phyloP scores from a whole-genome alignment of 2,888 invertebrate genomes.

The Sinelater perroti region DNA sequence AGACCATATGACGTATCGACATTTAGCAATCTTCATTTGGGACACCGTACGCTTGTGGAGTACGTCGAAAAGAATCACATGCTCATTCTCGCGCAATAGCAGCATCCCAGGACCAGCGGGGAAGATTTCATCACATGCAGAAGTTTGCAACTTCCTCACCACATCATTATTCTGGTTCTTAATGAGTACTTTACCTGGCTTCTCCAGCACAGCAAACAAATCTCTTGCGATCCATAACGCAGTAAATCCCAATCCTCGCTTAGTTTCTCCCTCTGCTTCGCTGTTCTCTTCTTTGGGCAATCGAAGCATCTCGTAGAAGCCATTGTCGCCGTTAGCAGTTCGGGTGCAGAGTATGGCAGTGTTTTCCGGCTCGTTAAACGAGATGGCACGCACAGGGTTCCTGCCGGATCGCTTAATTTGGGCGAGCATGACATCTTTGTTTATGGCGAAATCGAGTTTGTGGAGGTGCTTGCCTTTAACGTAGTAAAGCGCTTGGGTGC shows the following conservation, averaged over 20 bases:
- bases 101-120: slow-evolving; percentile 99
- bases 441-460: slow-evolving; percentile 90
- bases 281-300: slow-evolving; percentile 78
- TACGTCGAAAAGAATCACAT: slow-evolving; percentile 92
- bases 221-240: slow-evolving; percentile 98
- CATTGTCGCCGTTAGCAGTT: slow-evolving; percentile 83
- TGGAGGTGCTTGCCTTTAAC: slow-evolving; percentile 93
- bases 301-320: slow-evolving; percentile 91
- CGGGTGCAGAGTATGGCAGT: slow-evolving; percentile 89
- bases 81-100: slow-evolving; percentile 89
- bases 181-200: slow-evolving; percentile 88
- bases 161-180: slow-evolving; percentile 98
- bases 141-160: slow-evolving; percentile 89
- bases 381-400: slow-evolving; percentile 85
- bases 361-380: slow-evolving; percentile 97
- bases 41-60: slow-evolving; percentile 84
- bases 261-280: slow-evolving; percentile 72
- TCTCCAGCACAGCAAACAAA: slow-evolving; percentile 95
- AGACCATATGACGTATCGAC: slow-evolving; percentile 96
- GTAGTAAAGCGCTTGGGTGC: slow-evolving; percentile 93
- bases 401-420: slow-evolving; percentile 88
- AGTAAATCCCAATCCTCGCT: slow-evolving; percentile 87
- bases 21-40: slow-evolving; percentile 83
- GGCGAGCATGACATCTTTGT: slow-evolving; percentile 92
- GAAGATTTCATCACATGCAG: slow-evolving; percentile 95